phyloP scores from a whole-genome alignment of 2,888 invertebrate species.

The Gymnosoma rotundatum region DNA sequence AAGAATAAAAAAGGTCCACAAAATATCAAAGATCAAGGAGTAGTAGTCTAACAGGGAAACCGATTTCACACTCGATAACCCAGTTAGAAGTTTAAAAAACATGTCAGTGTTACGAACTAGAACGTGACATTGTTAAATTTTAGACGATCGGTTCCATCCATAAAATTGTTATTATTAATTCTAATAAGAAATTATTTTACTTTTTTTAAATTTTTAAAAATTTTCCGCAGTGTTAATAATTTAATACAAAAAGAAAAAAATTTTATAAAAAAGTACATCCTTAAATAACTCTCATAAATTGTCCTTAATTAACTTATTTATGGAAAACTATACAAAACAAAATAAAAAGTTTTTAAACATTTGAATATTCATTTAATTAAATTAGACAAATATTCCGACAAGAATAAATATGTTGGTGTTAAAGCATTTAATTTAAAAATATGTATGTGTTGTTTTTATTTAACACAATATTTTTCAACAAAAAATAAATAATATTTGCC shows the following conservation, averaged over 20 bases:
- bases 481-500: slow-evolving; percentile 33
- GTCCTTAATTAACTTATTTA: slow-evolving; percentile 30
- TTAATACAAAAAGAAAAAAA: not conserved
- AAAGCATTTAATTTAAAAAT: slow-evolving; percentile 27
- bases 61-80: no score
- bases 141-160: no score
- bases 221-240: not conserved
- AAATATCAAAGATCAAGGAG: no score
- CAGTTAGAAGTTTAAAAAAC: no score
- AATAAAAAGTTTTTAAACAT: slow-evolving; percentile 1
- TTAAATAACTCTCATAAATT: slow-evolving; percentile 1
- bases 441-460: slow-evolving; percentile 15
- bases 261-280: not conserved
- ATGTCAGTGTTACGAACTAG: no score
- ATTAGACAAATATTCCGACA: not conserved
- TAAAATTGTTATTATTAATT: no score
- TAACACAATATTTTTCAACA: not conserved
- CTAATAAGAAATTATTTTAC: no score
- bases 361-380: slow-evolving; percentile 40
- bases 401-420: slow-evolving; percentile 16
- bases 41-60: no score
- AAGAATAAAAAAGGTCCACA: no score
- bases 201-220: no score
- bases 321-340: slow-evolving; percentile 21
- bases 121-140: no score